A percentile compares a stretch with the other conserved stretches of the same genome.
Evolutionary conservation across 2,888 invertebrate genomes (phyloP).

Genomic region (Callosobruchus maculatus): DNA sequence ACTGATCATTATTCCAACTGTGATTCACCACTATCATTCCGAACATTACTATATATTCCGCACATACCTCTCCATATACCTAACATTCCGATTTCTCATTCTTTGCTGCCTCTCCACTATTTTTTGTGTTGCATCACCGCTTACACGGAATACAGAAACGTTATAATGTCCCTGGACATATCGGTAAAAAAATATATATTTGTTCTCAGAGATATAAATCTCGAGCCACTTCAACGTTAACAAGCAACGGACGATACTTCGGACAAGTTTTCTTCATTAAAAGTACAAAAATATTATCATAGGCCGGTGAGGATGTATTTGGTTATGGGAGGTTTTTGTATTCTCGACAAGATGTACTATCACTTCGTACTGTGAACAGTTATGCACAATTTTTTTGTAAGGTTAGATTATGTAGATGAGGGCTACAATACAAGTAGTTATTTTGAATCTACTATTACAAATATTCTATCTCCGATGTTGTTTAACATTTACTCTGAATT

Average conservation of each 20-base stretch:
- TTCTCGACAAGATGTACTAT: not conserved
- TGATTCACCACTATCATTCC: not conserved
- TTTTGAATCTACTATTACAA: no score
- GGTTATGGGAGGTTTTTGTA: not conserved
- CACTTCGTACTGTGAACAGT: not conserved
- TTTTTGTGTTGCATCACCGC: not conserved
- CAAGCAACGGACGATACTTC: not conserved
- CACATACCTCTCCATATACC: not conserved
- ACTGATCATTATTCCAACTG: not conserved
- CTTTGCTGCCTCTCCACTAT: not conserved
- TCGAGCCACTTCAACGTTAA: not conserved
- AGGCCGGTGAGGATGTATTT: not conserved
- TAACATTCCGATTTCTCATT: not conserved
- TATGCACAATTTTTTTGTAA: not conserved
- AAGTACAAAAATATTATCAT: not conserved
- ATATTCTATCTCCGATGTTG: no score
- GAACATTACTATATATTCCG: not conserved
- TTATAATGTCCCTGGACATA: not conserved
- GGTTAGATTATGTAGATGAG: no score
- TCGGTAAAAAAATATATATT: not conserved
- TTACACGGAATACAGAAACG: not conserved
- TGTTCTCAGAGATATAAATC: not conserved
- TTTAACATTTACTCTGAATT: no score
- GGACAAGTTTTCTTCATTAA: not conserved
- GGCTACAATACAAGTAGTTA: no score